Evolutionary conservation across 2,888 invertebrate species (phyloP).

Genomic region (Oscheius myriophilus): DNA sequence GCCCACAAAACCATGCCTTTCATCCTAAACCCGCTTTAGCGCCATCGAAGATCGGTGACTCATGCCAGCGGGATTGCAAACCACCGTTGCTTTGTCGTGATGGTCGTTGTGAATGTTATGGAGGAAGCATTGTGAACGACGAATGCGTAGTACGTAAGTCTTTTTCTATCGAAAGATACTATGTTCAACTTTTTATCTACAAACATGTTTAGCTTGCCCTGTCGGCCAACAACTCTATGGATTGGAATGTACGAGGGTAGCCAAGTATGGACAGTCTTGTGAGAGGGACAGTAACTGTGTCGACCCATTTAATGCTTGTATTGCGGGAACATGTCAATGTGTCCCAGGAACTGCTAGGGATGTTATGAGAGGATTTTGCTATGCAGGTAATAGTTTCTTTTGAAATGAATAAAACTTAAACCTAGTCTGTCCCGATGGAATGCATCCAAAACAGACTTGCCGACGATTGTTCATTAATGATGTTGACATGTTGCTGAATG

Average conservation of each 20-base stretch:
- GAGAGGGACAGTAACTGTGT: slow-evolving; percentile 67
- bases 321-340: slow-evolving; percentile 67
- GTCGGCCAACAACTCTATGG: slow-evolving; percentile 68
- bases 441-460: slow-evolving; percentile 67
- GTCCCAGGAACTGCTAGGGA: slow-evolving; percentile 66
- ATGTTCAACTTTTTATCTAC: background rate
- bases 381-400: slow-evolving; percentile 52
- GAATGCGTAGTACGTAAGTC: slow-evolving; percentile 69
- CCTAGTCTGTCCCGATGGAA: slow-evolving; percentile 70
- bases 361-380: slow-evolving; percentile 61
- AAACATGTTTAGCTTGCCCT: slow-evolving; percentile 60
- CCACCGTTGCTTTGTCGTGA: slow-evolving; percentile 69
- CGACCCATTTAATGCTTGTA: slow-evolving; percentile 68
- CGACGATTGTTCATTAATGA: slow-evolving; percentile 69
- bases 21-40: slow-evolving; percentile 53
- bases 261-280: slow-evolving; percentile 66
- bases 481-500: slow-evolving; percentile 68
- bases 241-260: slow-evolving; percentile 65
- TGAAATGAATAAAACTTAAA: background rate
- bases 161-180: background rate
- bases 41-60: slow-evolving; percentile 67
- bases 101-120: slow-evolving; percentile 70
- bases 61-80: slow-evolving; percentile 69
- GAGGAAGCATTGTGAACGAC: slow-evolving; percentile 67
- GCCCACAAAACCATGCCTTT: background rate